Evolutionary conservation across 2,113 vertebrate species (phyloP).

Genomic region (Varanus komodoensis): DNA sequence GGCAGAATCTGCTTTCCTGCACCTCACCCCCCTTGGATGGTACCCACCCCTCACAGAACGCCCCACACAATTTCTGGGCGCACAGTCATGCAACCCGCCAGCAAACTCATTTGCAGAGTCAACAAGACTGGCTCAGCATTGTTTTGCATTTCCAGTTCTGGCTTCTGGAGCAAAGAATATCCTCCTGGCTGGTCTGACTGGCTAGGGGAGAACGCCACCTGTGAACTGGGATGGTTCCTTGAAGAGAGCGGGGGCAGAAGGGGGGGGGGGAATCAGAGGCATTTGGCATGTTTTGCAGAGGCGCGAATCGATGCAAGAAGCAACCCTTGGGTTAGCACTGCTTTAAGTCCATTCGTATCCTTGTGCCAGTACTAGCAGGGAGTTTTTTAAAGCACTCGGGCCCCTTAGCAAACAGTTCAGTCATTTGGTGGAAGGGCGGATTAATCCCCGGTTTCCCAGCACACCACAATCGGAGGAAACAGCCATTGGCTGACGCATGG

Average conservation of each 20-base stretch:
- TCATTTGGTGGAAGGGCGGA: constrained; percentile 62
- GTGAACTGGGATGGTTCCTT: neutral
- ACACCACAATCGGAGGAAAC: neutral
- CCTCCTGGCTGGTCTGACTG: neutral
- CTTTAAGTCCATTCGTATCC: neutral
- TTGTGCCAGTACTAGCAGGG: fast-evolving
- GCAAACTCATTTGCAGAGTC: neutral
- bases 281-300: neutral
- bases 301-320: fast-evolving
- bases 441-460: constrained; percentile 34
- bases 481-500: constrained; percentile 79
- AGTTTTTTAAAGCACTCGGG: too few relatives aligned
- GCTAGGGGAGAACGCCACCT: too few relatives aligned
- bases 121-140: neutral
- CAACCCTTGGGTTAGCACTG: neutral
- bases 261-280: too few relatives aligned
- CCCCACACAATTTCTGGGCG: neutral
- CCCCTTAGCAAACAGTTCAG: neutral
- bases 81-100: too few relatives aligned
- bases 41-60: neutral
- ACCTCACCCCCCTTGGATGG: neutral
- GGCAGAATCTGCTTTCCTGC: too few relatives aligned
- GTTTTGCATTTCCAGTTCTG: neutral
- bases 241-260: too few relatives aligned
- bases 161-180: too few relatives aligned